Evolutionary conservation across 1,140 invertebrate genomes (phyloP).

Genomic region (Dendroctonus valens): DNA sequence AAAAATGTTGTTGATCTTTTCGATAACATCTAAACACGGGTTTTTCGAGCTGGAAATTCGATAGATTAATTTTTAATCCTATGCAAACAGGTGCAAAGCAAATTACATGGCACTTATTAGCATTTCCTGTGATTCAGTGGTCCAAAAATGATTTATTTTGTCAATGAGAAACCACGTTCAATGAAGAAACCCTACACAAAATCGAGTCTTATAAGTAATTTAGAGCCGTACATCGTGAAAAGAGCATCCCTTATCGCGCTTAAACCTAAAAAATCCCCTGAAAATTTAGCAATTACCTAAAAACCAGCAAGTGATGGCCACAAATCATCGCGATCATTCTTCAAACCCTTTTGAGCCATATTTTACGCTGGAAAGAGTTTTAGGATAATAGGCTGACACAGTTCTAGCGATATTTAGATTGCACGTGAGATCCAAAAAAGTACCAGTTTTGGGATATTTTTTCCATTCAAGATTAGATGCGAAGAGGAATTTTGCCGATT

Average conservation of each 20-base stretch:
- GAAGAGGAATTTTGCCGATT: too few relatives aligned
- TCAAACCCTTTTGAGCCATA: constrained; percentile 25
- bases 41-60: not conserved
- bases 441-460: too few relatives aligned
- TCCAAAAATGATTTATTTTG: too few relatives aligned
- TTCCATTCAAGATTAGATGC: too few relatives aligned
- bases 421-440: too few relatives aligned
- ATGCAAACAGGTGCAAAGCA: too few relatives aligned
- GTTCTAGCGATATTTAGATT: too few relatives aligned
- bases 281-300: constrained; percentile 29
- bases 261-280: constrained; percentile 23
- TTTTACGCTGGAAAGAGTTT: not conserved
- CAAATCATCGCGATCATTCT: constrained; percentile 34
- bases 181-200: too few relatives aligned
- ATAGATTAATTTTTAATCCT: not conserved
- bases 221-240: not conserved
- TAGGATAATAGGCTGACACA: too few relatives aligned
- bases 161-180: too few relatives aligned
- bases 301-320: constrained; percentile 33
- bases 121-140: too few relatives aligned
- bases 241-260: constrained; percentile 8
- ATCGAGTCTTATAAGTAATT: not conserved
- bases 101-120: too few relatives aligned
- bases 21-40: not conserved
- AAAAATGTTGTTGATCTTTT: constrained; percentile 19